Percentiles rank a stretch among this genome's conserved stretches.
These are phyloP conservation scores for Drosophila melanogaster DNA, from an alignment of 1,140 invertebrate species.

Conservation along the genomic window DNA sequence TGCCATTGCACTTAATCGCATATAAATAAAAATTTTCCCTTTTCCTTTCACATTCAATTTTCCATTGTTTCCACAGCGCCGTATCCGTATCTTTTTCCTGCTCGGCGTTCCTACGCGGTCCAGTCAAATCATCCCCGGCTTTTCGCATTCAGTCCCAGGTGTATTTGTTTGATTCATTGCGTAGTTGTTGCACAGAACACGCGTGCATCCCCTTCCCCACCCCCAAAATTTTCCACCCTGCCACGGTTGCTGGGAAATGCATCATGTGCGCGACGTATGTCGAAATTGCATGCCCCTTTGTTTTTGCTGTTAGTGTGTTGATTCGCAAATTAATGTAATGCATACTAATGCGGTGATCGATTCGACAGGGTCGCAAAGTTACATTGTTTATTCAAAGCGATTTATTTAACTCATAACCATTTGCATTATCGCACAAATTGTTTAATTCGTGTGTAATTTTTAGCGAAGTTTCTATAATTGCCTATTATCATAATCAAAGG, in stretches of 20 bases:
- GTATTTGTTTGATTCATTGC: constrained; percentile 80
- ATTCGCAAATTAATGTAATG: constrained; percentile 66
- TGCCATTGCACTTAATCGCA: constrained; percentile 69
- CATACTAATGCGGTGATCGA: constrained; percentile 62
- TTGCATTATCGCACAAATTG: no score
- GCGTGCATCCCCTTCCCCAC: constrained; percentile 2
- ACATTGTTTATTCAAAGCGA: not conserved
- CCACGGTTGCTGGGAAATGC: constrained; percentile 60
- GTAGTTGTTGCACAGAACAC: constrained; percentile 65
- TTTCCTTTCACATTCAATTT: constrained; percentile 59
- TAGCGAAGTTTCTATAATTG: no score
- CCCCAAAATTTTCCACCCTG: not conserved
- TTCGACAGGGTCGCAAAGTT: constrained; percentile 15
- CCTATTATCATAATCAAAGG: no score
- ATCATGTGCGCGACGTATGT: constrained; percentile 75
- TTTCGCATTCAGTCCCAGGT: constrained; percentile 62
- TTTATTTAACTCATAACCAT: no score
- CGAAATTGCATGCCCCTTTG: constrained; percentile 57
- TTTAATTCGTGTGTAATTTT: no score
- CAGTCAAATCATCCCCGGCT: constrained; percentile 63
- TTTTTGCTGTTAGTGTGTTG: constrained; percentile 30
- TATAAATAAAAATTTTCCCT: constrained; percentile 67
- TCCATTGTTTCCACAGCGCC: constrained; percentile 59
- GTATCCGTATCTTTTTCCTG: constrained; percentile 21
- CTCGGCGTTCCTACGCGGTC: constrained; percentile 45